Evolutionary conservation across 2,113 vertebrate genomes (phyloP), one percentile per base, ranked within the genome.

Genomic region (Mungos mungo): DNA sequence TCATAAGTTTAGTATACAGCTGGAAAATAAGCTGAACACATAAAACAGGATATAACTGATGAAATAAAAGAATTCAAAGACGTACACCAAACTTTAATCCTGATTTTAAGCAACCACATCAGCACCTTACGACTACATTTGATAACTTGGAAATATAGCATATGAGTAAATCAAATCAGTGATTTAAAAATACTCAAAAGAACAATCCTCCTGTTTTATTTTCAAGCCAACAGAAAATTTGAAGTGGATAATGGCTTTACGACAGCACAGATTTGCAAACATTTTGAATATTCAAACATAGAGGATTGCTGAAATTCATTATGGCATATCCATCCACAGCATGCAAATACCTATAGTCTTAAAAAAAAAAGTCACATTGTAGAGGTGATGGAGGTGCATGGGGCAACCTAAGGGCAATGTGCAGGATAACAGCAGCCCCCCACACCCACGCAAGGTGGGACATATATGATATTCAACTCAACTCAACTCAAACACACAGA

Each of bases 201-300:
- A 45, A 85, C 2, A 74, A 92, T 25, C 3, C 1, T 87, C n/a
- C 16, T 9, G 69, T 96, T 91, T 63, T n/a, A 93, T 72, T 69
- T 86, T 87, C 50, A 97, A 95, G 68, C 31, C 38, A 87, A 77
- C 0, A 41, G 69, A 79, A 95, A 95, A 97, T 63, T 8, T 93
- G 57, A 82, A 96, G 41, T 54, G 11, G 27, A 45, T 74, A 72
- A 84, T 27, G 35, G 45, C 35, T 60, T 74, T 68, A 16, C 90
- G n/a, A 79, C 3, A 63, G 35, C 80, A 72, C 1, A 33, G 68
- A 72, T 83, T 1, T 57, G 11, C 31, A 82, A 89, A 96, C 7
- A 86, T 12, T 77, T 35, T 94, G 16, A 96, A 92, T 18, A 63
- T 45, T 33, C 68, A 71, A 66, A 19, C 33, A 72, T 1, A 74